Evolutionary conservation across 2,888 invertebrate species (phyloP).

Genomic region (Leistus spinibarbis): DNA sequence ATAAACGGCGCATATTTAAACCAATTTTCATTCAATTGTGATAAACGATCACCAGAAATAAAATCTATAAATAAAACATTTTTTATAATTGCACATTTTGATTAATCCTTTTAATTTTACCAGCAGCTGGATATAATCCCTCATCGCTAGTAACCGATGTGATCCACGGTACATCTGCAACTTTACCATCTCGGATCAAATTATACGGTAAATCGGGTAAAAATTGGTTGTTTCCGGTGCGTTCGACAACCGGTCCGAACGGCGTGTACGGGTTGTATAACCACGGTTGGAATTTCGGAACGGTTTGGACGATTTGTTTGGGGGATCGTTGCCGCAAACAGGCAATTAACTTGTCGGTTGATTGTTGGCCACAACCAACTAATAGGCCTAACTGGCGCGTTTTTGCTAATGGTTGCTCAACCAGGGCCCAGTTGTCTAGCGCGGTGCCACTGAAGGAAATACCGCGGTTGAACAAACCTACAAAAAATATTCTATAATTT

Average conservation of each 20-base stretch:
- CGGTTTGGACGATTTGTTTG: conserved; percentile 42
- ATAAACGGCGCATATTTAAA: conserved; percentile 52
- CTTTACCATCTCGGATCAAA: conserved; percentile 47
- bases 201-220: conserved; percentile 50
- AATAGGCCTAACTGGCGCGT: conserved; percentile 45
- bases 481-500: background rate
- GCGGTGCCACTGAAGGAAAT: conserved; percentile 50
- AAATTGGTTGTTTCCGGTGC: conserved; percentile 44
- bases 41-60: background rate
- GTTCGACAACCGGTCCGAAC: conserved; percentile 53
- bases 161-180: conserved; percentile 51
- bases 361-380: conserved; percentile 47
- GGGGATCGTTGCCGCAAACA: conserved; percentile 49
- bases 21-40: conserved; percentile 50
- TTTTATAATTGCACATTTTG: background rate
- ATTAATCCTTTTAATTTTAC: conserved; percentile 43
- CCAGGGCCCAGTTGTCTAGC: conserved; percentile 46
- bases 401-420: conserved; percentile 45
- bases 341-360: conserved; percentile 45
- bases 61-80: background rate
- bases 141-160: conserved; percentile 51
- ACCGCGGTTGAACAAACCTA: conserved; percentile 50
- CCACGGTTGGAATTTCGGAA: conserved; percentile 40
- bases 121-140: conserved; percentile 49
- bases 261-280: conserved; percentile 46